Percentiles rank a stretch among this genome's conserved stretches.
Conservation (phyloP, 1,140 invertebrate genomes). For the Drosophila nigromelanica region DNA sequence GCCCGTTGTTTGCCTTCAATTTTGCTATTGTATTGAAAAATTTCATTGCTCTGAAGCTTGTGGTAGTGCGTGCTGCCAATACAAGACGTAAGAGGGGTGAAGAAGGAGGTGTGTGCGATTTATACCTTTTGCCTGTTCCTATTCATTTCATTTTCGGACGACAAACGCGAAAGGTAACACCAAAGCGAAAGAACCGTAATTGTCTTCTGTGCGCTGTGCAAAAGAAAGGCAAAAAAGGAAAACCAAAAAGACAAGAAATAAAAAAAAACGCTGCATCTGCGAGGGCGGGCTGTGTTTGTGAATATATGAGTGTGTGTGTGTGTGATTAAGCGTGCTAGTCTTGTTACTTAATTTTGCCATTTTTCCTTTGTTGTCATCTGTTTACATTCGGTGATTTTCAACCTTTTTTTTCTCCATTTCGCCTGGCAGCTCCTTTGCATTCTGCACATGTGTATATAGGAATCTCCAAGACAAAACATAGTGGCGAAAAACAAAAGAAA, state of each 20-base stretch:
- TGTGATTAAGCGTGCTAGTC: slow-evolving; percentile 13
- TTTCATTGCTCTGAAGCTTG: slow-evolving; percentile 56
- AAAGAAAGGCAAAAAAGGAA: slow-evolving; percentile 45
- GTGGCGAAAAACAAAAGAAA: slow-evolving; percentile 25
- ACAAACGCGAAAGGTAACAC: slow-evolving; percentile 64
- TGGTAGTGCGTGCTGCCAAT: slow-evolving; percentile 43
- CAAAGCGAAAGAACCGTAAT: slow-evolving; percentile 72
- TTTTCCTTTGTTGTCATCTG: slow-evolving; percentile 45
- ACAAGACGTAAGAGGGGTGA: slow-evolving; percentile 27
- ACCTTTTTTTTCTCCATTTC: slow-evolving; percentile 14
- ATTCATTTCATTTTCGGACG: slow-evolving; percentile 56
- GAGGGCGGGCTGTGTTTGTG: slow-evolving; percentile 26
- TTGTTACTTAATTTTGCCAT: slow-evolving; percentile 47
- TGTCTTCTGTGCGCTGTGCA: slow-evolving; percentile 42
- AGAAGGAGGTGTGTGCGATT: slow-evolving; percentile 39
- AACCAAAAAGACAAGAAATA: slow-evolving; percentile 23
- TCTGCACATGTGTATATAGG: slow-evolving; percentile 40
- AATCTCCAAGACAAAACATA: slow-evolving; percentile 33
- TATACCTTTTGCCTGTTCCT: slow-evolving; percentile 56
- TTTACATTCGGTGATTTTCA: slow-evolving; percentile 34
- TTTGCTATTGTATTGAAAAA: slow-evolving; percentile 72
- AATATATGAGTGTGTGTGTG: not conserved
- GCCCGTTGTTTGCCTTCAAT: slow-evolving; percentile 14
- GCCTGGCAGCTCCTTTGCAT: slow-evolving; percentile 31
- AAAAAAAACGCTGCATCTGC: slow-evolving; percentile 38